Base-by-base conservation (phyloP, 1,140 invertebrate species). In the Drosophila funebris region DNA sequence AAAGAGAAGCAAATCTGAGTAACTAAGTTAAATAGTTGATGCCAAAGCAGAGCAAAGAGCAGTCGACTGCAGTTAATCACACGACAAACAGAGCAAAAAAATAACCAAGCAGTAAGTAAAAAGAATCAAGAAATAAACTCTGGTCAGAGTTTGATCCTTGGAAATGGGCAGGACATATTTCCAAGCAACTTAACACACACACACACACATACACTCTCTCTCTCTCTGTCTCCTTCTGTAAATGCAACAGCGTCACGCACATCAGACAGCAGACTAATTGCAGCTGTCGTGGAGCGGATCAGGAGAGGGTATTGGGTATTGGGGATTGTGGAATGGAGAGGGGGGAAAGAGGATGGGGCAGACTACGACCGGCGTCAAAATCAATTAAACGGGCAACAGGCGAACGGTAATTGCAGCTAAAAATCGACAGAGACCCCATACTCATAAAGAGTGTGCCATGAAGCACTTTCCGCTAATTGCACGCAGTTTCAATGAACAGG, bases 401-500 rank as follows among this genome's bases (percentile, higher is more conserved):
- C 83, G 75, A 79, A 82, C 74, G 54, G 74, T 88, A 88, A 88
- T 78, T 87, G 83, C 83, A 79, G 83, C 76, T 82, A 77, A 66
- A 78, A 82, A 79, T 58, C 63, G 48, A 61, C 52, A 9, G 52
- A 50, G 29, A 69, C 31, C 50, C 33, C 58, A 39, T 61, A 69
- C 78, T 60, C 60, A 74, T 74, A 58, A 58, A 66, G 46, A 74
- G 64, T 58, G 76, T 60, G 78, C 62, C 46, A 50, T 56, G 64
- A 67, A 88, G 84, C 76, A 87, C 83, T 88, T 88, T 88, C 64
- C 78, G 83, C 77, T 88, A 88, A 88, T 88, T 88, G 83, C 83
- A 76, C 76, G 78, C 83, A 87, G 74, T 79, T 70, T 68, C 61
- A 68, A 76, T 73, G 53, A 27, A 31, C 20, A 48, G 41, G 31